phyloP scores from a whole-genome alignment of 2,888 invertebrate genomes.

The Proisotoma minuta region DNA sequence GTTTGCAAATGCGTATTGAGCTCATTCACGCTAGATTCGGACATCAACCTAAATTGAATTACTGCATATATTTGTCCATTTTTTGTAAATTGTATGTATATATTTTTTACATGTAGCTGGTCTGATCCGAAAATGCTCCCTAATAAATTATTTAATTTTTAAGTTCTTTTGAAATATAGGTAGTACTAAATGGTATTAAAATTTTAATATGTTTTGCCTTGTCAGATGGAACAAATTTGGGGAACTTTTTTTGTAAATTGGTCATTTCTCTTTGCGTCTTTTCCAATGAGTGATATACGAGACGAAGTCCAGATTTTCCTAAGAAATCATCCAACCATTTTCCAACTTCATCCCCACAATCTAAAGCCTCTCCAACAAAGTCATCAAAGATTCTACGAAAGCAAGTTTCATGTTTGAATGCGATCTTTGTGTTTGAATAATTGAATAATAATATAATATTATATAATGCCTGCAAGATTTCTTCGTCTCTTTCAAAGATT shows the following conservation, averaged over 20 bases:
- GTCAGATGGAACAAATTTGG: constrained; percentile 31
- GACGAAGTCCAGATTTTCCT: constrained; percentile 36
- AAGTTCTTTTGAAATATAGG: background rate
- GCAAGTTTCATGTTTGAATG: too few relatives aligned
- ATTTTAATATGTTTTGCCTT: constrained; percentile 25
- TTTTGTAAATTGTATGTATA: too few relatives aligned
- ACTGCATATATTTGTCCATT: too few relatives aligned
- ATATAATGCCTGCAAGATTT: constrained; percentile 24
- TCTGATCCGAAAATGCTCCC: constrained; percentile 49
- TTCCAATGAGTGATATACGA: constrained; percentile 31
- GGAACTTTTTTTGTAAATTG: constrained; percentile 39
- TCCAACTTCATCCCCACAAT: constrained; percentile 53
- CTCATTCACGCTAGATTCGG: constrained; percentile 49
- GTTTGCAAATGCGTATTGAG: constrained; percentile 49
- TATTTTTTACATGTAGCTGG: constrained; percentile 51
- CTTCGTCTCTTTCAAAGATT: constrained; percentile 17
- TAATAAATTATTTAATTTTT: constrained; percentile 8
- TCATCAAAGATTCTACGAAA: constrained; percentile 49
- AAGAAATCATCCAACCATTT: constrained; percentile 51
- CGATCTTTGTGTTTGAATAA: too few relatives aligned
- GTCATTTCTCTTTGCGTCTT: constrained; percentile 35
- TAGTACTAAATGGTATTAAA: background rate
- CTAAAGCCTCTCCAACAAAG: constrained; percentile 49
- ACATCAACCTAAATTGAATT: too few relatives aligned
- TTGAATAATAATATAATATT: background rate